Evolutionary conservation across 2,797 vertebrate genomes (phyloP), one percentile per base, ranked within the genome.

Genomic region (Dermochelys coriacea): DNA sequence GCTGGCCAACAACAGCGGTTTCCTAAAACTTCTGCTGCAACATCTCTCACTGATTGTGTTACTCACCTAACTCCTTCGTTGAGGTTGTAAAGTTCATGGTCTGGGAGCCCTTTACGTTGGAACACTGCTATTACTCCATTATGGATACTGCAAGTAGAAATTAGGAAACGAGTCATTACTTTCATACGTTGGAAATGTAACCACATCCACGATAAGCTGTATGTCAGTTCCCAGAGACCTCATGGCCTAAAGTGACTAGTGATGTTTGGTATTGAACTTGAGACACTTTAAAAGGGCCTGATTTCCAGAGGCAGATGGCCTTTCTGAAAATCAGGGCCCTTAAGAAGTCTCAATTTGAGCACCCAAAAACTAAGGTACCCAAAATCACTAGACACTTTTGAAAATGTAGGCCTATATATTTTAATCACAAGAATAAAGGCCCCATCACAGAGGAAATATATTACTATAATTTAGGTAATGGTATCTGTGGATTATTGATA

Each of bases 31-130:
- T 71, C 21, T 71, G 21, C 9, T 11, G 37, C 68, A 71, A 6
- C 16, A 6, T 14, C 8, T 0, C 3, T 77, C n/a, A 45, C 37
- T 75, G 89, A 50, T 27, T 0, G 1, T 80, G 47, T 27, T 55
- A 97, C 98, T 99, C 92, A 99, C 99, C 99, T 98, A 97, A 99
- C 99, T 31, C 99, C 99, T 98, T 99, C 99, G 47, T 99, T 99
- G 95, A 99, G 98, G 94, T 98, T 98, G 98, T 99, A 99, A 80
- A 99, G 99, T 91, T 99, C 99, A 71, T 99, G 99, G 94, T 99
- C 99, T 1, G 98, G 99, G 94, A 99, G 98, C 15, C 99, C 99
- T 94, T 99, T 99, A 90, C 97, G 98, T 98, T 99, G 99, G 98
- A 99, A 99, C 92, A 99, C 99, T 0, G 99, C 98, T 9, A 99